Conservation (phyloP, 1,140 invertebrate species). For the Ips typographus region DNA sequence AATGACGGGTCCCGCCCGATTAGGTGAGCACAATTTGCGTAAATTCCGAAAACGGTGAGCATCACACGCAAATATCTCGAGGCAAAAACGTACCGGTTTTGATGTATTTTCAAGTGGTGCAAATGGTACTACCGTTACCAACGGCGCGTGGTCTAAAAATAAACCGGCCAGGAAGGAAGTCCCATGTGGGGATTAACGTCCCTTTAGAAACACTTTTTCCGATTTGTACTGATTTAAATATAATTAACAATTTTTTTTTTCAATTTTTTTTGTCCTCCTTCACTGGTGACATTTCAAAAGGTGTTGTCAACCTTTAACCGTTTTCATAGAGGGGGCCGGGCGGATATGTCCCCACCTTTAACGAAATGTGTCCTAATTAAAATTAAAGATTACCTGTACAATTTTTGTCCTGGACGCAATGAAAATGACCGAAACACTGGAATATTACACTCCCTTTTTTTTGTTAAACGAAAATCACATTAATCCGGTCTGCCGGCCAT, state of each 20-base stretch:
- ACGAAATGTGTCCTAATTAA: too few relatives aligned
- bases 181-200: neutral
- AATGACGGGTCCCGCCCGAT: too few relatives aligned
- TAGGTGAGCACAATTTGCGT: neutral
- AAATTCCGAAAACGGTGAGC: neutral
- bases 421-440: neutral
- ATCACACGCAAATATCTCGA: slow-evolving; percentile 27
- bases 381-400: too few relatives aligned
- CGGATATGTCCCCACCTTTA: too few relatives aligned
- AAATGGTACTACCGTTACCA: slow-evolving; percentile 38
- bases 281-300: too few relatives aligned
- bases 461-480: neutral
- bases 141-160: slow-evolving; percentile 40
- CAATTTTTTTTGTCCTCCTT: too few relatives aligned
- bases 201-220: too few relatives aligned
- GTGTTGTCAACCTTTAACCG: too few relatives aligned
- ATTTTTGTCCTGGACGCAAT: too few relatives aligned
- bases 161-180: slow-evolving; percentile 11
- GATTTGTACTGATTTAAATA: too few relatives aligned
- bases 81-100: slow-evolving; percentile 43
- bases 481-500: slow-evolving; percentile 27
- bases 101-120: neutral
- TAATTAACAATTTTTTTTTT: too few relatives aligned
- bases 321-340: too few relatives aligned
- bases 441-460: neutral